Evolutionary conservation across 2,888 invertebrate species (phyloP).

Genomic region (Drosophila neonasuta): DNA sequence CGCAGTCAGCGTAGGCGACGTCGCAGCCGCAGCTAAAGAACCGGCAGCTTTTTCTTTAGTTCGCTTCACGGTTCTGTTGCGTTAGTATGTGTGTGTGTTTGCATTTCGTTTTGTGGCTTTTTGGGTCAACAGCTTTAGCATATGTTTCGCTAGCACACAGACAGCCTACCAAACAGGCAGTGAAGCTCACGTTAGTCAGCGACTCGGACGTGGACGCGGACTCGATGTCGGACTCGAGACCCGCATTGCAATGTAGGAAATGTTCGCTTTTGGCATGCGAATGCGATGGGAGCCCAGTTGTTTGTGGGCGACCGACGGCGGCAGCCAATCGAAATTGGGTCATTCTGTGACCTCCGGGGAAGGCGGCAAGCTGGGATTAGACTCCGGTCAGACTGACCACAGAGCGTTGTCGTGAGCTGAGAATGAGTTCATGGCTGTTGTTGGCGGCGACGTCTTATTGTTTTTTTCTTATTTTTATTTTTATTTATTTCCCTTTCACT

Average conservation of each 20-base stretch:
- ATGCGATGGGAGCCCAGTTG: slow-evolving; percentile 43
- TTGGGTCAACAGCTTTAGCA: slow-evolving; percentile 75
- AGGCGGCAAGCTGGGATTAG: slow-evolving; percentile 20
- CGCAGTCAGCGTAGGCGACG: slow-evolving; percentile 34
- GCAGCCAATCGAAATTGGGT: slow-evolving; percentile 47
- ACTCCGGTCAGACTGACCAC: slow-evolving; percentile 40
- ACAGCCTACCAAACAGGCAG: slow-evolving; percentile 63
- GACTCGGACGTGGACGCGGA: slow-evolving; percentile 6
- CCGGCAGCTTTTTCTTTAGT: slow-evolving; percentile 49
- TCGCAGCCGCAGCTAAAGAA: slow-evolving; percentile 22
- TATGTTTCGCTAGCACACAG: slow-evolving; percentile 69
- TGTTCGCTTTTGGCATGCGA: slow-evolving; percentile 72
- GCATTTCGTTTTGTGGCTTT: slow-evolving; percentile 75
- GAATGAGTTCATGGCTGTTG: slow-evolving; percentile 56
- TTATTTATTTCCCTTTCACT: slow-evolving; percentile 76
- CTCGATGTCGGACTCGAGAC: slow-evolving; percentile 32
- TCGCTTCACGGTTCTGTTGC: slow-evolving; percentile 15
- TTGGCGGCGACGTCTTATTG: slow-evolving; percentile 22
- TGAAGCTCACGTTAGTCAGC: slow-evolving; percentile 11
- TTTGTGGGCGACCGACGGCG: slow-evolving; percentile 45
- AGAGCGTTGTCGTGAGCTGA: slow-evolving; percentile 26
- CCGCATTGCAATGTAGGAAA: slow-evolving; percentile 74
- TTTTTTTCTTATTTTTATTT: slow-evolving; percentile 25
- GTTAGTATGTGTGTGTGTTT: slow-evolving; percentile 51
- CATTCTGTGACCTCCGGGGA: slow-evolving; percentile 42